Evolutionary conservation across 2,113 vertebrate species (phyloP).

Genomic region (Otus sunia): DNA sequence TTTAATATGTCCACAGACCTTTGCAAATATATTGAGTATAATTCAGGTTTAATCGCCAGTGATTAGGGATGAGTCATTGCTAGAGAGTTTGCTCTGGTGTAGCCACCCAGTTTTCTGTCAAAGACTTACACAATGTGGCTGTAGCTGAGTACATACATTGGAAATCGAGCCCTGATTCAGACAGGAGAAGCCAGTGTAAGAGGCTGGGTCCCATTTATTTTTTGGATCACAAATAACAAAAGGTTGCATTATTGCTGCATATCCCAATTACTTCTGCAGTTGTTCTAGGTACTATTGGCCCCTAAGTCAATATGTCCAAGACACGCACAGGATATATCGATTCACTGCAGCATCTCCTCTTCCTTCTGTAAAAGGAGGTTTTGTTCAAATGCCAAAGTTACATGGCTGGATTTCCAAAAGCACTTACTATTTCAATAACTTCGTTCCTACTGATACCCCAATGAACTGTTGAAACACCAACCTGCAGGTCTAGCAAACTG

Average conservation of each 20-base stretch:
- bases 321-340: neutral
- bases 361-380: neutral
- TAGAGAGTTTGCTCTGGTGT: neutral
- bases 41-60: neutral
- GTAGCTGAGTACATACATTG: neutral
- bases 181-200: accelerated
- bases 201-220: neutral
- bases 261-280: neutral
- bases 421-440: neutral
- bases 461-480: neutral
- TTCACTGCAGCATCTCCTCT: neutral
- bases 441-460: neutral
- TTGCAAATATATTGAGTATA: neutral
- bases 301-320: neutral
- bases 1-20: neutral
- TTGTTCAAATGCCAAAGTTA: neutral
- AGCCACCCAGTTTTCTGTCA: neutral
- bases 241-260: neutral
- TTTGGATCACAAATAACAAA: neutral
- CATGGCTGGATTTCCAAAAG: neutral
- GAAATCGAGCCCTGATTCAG: neutral
- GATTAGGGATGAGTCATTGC: neutral
- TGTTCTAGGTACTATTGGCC: neutral
- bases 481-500: neutral
- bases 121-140: neutral